Evolutionary conservation across 1,140 invertebrate species (phyloP), one percentile per base, ranked within the genome.

Genomic region (Sitodiplosis mosellana): DNA sequence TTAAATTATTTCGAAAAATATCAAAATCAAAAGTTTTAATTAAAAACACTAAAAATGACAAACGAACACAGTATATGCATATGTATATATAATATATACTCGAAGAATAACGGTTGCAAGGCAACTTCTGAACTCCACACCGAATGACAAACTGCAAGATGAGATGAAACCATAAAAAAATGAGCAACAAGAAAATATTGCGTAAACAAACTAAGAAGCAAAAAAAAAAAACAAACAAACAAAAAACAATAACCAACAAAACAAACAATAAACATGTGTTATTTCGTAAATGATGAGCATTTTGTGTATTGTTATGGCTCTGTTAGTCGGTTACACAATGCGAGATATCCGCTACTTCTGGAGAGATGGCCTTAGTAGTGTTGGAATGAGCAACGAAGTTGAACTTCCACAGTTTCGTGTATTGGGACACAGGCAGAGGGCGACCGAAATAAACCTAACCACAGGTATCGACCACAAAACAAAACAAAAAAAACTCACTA

Each of bases 261-360:
- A 3, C 3, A 27, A 27, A 41, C 4, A 43, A 43, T 10, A 47
- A 36, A 43, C 22, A 22, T 46, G 11, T 37, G 17, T 36, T 47
- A 33, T 48, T 46, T 51, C 41, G 68, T 69, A 68, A 71, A 69
- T 71, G 68, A 70, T 68, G 68, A 27, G 67, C 41, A 66, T 46
- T 34, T 36, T 46, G 45, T 36, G 33, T 51, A 53, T 70, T 69
- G 66, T 67, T 68, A 69, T 69, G 67, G 66, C 65, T 70, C 67
- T 67, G 66, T 19, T 67, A 87, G 88, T 92, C 81, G 89, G 89
- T 74, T 94, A 93, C 80, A 89, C 86, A 74, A 92, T 89, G 81
- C 83, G 81, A 74, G 90, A 95, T 80, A 94, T 95, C 75, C 80
- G 83, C 69, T 95, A 94, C 78, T 87, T 83, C 75, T 94, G 90